These are phyloP conservation scores for Muricea muricata DNA, from an alignment of 92 coral and sea anemone genomes.

Conservation along the genomic window DNA sequence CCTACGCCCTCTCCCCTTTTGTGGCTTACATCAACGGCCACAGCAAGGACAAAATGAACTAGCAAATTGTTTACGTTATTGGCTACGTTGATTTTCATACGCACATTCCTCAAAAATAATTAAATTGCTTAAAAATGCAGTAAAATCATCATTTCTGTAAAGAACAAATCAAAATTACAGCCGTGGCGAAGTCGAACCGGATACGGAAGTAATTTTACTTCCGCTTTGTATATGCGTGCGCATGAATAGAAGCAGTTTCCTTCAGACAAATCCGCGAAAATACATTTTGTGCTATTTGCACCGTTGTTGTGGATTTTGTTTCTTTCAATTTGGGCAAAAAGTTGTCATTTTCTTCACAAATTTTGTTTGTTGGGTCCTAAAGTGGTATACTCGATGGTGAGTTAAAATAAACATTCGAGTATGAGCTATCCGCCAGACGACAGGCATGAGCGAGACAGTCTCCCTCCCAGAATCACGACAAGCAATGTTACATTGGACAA, in stretches of 20 bases:
- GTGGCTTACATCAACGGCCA: no score
- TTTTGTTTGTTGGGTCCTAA: background rate
- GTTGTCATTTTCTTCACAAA: background rate
- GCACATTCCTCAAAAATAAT: background rate
- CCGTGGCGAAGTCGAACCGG: no score
- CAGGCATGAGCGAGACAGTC: constrained; percentile 78
- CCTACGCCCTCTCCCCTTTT: no score
- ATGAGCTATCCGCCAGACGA: constrained; percentile 96
- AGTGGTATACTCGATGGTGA: constrained; percentile 36
- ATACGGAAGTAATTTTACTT: constrained; percentile 20
- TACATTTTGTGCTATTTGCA: constrained; percentile 6
- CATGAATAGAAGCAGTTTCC: constrained; percentile 44
- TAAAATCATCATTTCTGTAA: no score
- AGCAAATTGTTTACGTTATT: no score
- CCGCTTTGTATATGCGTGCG: constrained; percentile 45
- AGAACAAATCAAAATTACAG: background rate
- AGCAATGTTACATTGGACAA: constrained; percentile 69
- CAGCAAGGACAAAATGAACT: no score
- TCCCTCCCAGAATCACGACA: constrained; percentile 71
- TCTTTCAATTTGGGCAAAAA: background rate
- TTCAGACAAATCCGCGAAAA: constrained; percentile 14
- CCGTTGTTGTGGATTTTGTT: constrained; percentile 18
- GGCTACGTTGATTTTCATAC: no score
- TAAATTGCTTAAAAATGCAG: background rate
- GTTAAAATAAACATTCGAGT: constrained; percentile 21